phyloP scores from a whole-genome alignment of 1,140 invertebrate genomes.

The Cydia pomonella region DNA sequence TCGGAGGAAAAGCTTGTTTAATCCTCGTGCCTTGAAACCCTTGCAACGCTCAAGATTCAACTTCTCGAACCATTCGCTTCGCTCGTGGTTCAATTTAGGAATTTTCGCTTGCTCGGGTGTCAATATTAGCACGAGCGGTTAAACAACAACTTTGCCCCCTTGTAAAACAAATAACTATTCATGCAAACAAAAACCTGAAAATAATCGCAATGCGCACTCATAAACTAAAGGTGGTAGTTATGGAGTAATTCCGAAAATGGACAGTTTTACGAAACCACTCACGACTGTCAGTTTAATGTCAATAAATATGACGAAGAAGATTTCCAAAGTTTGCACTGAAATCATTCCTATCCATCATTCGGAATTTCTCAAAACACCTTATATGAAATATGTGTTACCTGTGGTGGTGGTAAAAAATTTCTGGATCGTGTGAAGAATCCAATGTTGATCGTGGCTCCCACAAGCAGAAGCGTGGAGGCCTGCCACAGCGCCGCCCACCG shows the following conservation, averaged over 20 bases:
- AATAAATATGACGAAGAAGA: too few species aligned
- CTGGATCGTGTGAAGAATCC: conserved; percentile 45
- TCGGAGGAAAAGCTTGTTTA: too few species aligned
- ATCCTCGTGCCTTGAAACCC: too few species aligned
- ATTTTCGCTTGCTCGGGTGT: too few species aligned
- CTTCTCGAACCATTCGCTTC: too few species aligned
- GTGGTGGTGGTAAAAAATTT: conserved; percentile 26
- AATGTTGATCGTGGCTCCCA: conserved; percentile 48
- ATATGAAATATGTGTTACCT: conserved; percentile 38
- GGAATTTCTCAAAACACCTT: background rate
- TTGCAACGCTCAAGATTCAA: too few species aligned
- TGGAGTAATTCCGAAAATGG: background rate
- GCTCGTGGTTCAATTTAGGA: too few species aligned
- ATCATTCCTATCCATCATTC: background rate
- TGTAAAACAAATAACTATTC: too few species aligned
- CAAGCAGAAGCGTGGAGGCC: conserved; percentile 40
- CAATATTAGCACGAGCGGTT: too few species aligned
- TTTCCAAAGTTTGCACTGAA: too few species aligned
- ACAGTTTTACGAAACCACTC: background rate
- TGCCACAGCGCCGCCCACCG: conserved; percentile 53
- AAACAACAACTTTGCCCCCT: too few species aligned
- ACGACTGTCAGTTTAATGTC: background rate
- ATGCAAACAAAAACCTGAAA: background rate
- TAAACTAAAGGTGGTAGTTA: background rate
- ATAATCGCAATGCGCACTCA: conserved; percentile 6